Percentiles rank a stretch among this genome's conserved stretches.
phyloP scores from a whole-genome alignment of 2,113 vertebrate genomes.

The Cariama cristata region DNA sequence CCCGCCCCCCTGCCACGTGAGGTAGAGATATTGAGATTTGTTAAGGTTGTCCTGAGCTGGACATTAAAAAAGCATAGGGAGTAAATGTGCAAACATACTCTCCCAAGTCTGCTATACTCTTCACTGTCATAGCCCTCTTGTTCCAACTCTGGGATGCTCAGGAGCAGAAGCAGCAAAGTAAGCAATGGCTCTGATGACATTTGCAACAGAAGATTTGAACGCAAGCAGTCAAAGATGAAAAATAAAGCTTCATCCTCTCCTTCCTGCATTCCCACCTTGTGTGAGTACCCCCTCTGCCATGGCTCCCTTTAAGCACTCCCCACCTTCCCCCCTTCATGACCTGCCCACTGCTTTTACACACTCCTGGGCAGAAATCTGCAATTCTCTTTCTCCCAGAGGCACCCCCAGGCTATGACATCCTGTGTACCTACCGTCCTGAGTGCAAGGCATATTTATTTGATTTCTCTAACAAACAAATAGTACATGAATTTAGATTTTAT shows the following conservation, averaged over 20 bases:
- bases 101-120: not conserved
- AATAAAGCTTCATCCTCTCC: not conserved
- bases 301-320: not conserved
- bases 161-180: not conserved
- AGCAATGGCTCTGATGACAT: not conserved
- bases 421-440: not conserved
- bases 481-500: constrained; percentile 32
- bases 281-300: not conserved
- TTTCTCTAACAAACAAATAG: not conserved
- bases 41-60: not conserved
- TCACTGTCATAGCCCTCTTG: not conserved
- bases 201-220: not conserved
- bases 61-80: not conserved
- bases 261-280: not conserved
- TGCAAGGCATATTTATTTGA: not conserved
- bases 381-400: not conserved
- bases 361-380: not conserved
- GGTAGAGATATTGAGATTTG: not conserved
- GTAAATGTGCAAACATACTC: not conserved
- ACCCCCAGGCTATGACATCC: not conserved
- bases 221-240: not conserved
- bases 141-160: not conserved
- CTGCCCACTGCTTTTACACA: not conserved
- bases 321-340: not conserved
- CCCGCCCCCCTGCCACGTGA: too few species aligned